phyloP scores from a whole-genome alignment of 2,113 vertebrate genomes.

The Cettia cetti region DNA sequence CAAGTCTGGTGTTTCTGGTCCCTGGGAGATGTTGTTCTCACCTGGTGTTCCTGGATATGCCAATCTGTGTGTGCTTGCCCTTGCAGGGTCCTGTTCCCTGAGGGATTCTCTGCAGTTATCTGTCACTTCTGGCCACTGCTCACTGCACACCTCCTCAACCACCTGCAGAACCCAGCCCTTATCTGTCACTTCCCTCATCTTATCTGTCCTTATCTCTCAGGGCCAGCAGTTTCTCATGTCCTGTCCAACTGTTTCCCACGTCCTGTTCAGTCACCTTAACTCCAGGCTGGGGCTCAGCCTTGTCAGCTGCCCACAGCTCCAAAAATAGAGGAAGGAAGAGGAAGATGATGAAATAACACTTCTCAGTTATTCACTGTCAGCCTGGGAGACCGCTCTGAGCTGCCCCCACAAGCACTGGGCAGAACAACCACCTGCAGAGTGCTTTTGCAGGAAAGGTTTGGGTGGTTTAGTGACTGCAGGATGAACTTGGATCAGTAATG shows the following conservation, averaged over 20 bases:
- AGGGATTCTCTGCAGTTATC: background rate
- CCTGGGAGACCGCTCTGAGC: background rate
- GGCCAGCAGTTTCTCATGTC: background rate
- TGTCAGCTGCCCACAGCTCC: background rate
- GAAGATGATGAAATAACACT: background rate
- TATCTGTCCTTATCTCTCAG: background rate
- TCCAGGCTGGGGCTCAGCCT: background rate
- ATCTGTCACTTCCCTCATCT: background rate
- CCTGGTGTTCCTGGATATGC: background rate
- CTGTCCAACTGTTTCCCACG: background rate
- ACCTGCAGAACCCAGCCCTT: background rate
- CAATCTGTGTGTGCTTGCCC: background rate
- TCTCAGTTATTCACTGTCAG: background rate
- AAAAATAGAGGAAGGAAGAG: background rate
- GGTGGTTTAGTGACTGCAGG: background rate
- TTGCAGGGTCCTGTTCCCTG: background rate
- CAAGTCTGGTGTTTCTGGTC: background rate
- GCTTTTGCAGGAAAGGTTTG: background rate
- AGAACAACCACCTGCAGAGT: fast-evolving
- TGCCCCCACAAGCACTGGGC: background rate
- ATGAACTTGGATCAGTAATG: background rate
- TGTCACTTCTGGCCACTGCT: background rate
- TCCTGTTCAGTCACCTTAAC: background rate
- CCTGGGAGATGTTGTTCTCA: background rate
- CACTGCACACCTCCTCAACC: background rate